These are phyloP conservation scores for western clawed frog (Xenopus tropicalis) DNA, from an alignment of 2,113 vertebrate genomes.

Conservation along the genomic window DNA sequence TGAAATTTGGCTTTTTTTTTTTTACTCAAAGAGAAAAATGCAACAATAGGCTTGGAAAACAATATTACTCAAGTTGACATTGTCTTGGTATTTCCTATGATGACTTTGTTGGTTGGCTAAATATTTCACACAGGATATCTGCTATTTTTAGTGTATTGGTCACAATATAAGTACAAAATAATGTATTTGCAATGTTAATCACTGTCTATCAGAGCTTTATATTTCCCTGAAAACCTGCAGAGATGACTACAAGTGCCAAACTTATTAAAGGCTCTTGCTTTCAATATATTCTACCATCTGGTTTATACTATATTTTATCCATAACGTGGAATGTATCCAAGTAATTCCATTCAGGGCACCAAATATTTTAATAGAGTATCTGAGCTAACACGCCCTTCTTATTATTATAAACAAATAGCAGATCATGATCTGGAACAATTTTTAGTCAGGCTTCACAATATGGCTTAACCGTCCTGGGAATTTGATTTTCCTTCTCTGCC, in stretches of 20 bases:
- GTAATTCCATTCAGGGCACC: constrained; percentile 20
- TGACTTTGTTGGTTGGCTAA: constrained; percentile 26
- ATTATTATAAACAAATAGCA: constrained; percentile 17
- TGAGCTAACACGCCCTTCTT: constrained; percentile 13
- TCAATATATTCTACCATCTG: constrained; percentile 28
- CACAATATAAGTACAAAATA: constrained; percentile 25
- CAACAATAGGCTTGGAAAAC: background rate
- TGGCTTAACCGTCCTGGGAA: background rate
- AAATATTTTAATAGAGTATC: constrained; percentile 12
- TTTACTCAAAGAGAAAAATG: constrained; percentile 2
- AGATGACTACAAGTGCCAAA: constrained; percentile 21
- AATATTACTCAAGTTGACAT: constrained; percentile 32
- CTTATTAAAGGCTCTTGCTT: constrained; percentile 23
- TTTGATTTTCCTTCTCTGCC: background rate
- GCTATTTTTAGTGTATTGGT: constrained; percentile 37
- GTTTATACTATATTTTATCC: constrained; percentile 12
- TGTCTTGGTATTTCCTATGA: constrained; percentile 35
- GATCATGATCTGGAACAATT: constrained; percentile 23
- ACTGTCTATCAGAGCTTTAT: constrained; percentile 25
- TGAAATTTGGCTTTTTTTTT: constrained; percentile 2
- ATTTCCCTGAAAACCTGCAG: constrained; percentile 21
- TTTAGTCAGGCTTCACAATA: background rate
- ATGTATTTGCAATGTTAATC: constrained; percentile 27
- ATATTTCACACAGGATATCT: constrained; percentile 37
- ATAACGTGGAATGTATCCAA: constrained; percentile 11